Conservation (phyloP, 2,113 vertebrate species). For the Pangasianodon gigas region DNA sequence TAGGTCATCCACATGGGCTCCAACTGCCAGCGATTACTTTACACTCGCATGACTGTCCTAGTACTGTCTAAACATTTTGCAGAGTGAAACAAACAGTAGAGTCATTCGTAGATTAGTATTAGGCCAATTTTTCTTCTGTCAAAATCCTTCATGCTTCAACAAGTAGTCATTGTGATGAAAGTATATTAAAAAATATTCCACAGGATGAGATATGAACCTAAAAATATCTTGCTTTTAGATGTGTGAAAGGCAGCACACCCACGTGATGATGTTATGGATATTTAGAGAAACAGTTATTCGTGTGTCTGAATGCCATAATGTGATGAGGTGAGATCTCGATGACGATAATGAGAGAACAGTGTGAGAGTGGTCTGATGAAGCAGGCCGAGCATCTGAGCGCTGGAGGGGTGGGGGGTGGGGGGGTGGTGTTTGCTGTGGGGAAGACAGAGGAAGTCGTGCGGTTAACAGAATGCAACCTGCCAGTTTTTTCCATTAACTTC, state of each 20-base stretch:
- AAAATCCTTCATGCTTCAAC: background rate
- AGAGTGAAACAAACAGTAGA: background rate
- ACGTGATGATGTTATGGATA: constrained; percentile 2
- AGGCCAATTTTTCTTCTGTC: background rate
- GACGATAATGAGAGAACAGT: constrained; percentile 56
- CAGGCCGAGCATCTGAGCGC: background rate
- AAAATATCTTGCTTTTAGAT: background rate
- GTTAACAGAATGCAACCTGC: constrained; percentile 33
- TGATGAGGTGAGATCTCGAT: constrained; percentile 27
- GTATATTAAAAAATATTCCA: background rate
- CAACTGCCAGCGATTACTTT: constrained; percentile 13
- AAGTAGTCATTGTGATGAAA: background rate
- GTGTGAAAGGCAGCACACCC: background rate
- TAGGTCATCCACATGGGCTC: constrained; percentile 34
- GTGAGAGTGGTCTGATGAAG: background rate
- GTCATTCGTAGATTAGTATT: background rate
- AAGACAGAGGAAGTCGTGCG: constrained; percentile 58
- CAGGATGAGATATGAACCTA: background rate
- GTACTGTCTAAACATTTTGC: background rate
- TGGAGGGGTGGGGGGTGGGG: background rate
- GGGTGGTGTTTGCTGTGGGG: background rate
- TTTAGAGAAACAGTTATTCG: constrained; percentile 1
- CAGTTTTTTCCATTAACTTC: constrained; percentile 36
- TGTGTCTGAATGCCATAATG: background rate
- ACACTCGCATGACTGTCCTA: constrained; percentile 9